Conservation (phyloP, 2,888 invertebrate species). For the Hypomecis atomaria region DNA sequence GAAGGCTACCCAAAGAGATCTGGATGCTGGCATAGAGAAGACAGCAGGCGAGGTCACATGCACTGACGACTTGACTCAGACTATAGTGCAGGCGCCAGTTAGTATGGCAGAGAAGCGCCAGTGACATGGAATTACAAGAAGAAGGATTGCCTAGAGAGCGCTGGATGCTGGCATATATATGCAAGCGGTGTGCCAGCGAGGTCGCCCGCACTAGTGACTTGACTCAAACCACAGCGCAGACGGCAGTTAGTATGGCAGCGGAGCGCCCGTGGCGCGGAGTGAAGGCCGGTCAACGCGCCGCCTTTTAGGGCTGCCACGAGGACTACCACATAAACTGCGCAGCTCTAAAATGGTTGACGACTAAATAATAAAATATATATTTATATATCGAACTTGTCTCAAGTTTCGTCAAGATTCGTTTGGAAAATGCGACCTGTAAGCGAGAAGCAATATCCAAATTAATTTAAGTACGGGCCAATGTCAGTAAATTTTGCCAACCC, state of each 20-base stretch:
- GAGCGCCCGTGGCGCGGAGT: slow-evolving; percentile 52
- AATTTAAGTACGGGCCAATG: no score
- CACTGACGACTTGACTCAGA: slow-evolving; percentile 18
- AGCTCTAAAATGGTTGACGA: background rate
- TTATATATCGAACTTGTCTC: no score
- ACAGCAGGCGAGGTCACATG: slow-evolving; percentile 51
- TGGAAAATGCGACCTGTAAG: no score
- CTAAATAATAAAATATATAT: no score
- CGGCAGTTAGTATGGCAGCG: slow-evolving; percentile 1
- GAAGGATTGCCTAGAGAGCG: background rate
- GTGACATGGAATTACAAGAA: slow-evolving; percentile 37
- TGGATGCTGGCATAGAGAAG: no score
- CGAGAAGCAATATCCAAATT: no score
- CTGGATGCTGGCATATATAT: slow-evolving; percentile 40
- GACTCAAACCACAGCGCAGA: slow-evolving; percentile 1
- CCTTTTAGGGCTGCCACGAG: slow-evolving; percentile 20
- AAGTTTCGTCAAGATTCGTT: no score
- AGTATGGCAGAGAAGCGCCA: slow-evolving; percentile 21
- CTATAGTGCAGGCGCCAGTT: slow-evolving; percentile 1
- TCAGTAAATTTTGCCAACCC: no score
- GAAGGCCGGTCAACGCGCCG: slow-evolving; percentile 82
- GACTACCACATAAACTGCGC: slow-evolving; percentile 55
- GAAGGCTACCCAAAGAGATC: no score
- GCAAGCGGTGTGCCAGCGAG: slow-evolving; percentile 65
- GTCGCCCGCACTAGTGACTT: slow-evolving; percentile 50